Base-by-base conservation (phyloP, 2,113 vertebrate genomes). In the Polyodon spathula region DNA sequence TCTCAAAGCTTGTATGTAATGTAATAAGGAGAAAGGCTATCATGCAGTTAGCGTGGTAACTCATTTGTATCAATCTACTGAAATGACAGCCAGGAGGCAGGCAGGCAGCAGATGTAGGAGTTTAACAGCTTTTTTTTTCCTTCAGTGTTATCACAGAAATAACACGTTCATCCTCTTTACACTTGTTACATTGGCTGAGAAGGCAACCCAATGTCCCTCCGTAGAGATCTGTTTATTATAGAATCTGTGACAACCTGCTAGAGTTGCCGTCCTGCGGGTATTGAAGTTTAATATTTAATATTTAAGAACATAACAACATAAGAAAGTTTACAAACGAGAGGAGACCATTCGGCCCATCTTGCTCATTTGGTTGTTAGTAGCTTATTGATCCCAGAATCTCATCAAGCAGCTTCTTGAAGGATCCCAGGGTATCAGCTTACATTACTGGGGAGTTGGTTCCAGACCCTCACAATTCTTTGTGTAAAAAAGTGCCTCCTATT, bases 51-150 rank as follows among this genome's bases (percentile, higher is more conserved):
- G 53, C 53, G 15, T 9, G 10, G 39, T 54, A 53, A 40, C 60
- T 40, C 16, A 54, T 40, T 54, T 53, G 51, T 42, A 54, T 54
- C 39, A 61, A 7, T 61, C 39, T 54, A 48, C 52, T 61, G 8
- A 27, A 54, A 38, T 54, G 15, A 54, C 39, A 41, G 17, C 17
- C 40, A 53, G 3, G 60, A 61, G 48, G 40, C 51, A 61, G 44
- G 44, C 8, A 46, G 37, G 37, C 53, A 55, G 53, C 16, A 55
- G 37, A 55, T 55, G n/a, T 16, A 55, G 14, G 9, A 50, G 53
- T 55, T 55, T 55, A 55, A 55, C 53, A 55, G 53, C 53, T 55
- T 55, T 38, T 55, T 38, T 27, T 55, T 37, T 8, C 16, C 17
- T 55, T 17, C 17, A 16, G 8, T 55, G n/a, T 8, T 55, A 37